Percentiles rank a stretch among this genome's conserved stretches.
Conservation (phyloP, 2,888 invertebrate genomes). For the Cryptocephalus moraei region DNA sequence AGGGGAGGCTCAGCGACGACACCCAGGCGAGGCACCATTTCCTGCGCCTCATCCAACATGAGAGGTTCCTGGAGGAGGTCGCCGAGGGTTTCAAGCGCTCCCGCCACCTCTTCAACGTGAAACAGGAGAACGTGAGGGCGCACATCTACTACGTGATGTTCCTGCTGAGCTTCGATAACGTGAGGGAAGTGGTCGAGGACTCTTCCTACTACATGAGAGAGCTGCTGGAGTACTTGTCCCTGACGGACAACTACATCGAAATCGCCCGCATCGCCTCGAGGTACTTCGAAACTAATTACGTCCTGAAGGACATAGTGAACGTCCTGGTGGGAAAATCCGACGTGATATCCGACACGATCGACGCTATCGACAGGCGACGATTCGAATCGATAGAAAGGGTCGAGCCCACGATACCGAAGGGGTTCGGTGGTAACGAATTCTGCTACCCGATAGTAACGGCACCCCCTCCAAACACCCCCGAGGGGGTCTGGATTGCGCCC, state of each 20-base stretch:
- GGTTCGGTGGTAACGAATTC: background rate
- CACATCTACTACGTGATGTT: slow-evolving; percentile 26
- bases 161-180: slow-evolving; percentile 21
- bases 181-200: slow-evolving; percentile 15
- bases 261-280: slow-evolving; percentile 41
- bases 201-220: slow-evolving; percentile 17
- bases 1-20: slow-evolving; percentile 6
- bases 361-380: background rate
- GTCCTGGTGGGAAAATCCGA: slow-evolving; percentile 37
- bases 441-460: slow-evolving; percentile 3
- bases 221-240: slow-evolving; percentile 38
- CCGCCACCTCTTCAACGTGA: slow-evolving; percentile 14
- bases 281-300: slow-evolving; percentile 42
- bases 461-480: slow-evolving; percentile 15
- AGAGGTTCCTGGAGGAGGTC: slow-evolving; percentile 19
- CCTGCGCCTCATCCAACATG: slow-evolving; percentile 22
- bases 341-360: slow-evolving; percentile 11
- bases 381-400: slow-evolving; percentile 4
- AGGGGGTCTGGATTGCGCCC: background rate
- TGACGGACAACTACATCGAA: slow-evolving; percentile 39
- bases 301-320: slow-evolving; percentile 41
- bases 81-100: slow-evolving; percentile 15
- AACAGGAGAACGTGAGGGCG: slow-evolving; percentile 16
- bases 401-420: slow-evolving; percentile 6
- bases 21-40: slow-evolving; percentile 10